Evolutionary conservation across 2,113 vertebrate species (phyloP).

Genomic region (Serinus canaria): DNA sequence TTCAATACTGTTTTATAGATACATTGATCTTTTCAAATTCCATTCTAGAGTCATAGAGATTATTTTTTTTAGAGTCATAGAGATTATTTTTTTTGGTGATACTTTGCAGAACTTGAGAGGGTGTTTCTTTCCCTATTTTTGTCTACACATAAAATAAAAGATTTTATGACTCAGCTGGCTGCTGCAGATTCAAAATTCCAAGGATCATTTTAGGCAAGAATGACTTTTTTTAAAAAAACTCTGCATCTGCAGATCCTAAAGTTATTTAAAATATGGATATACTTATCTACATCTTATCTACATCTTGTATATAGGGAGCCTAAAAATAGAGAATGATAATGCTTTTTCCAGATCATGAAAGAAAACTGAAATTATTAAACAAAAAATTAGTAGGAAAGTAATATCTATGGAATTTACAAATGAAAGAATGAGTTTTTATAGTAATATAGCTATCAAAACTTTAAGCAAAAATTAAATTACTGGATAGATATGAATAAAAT

Average conservation of each 20-base stretch:
- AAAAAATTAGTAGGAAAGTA: background rate
- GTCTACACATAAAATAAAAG: background rate
- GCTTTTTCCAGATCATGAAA: background rate
- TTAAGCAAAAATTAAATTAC: background rate
- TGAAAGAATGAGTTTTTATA: background rate
- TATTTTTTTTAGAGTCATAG: background rate
- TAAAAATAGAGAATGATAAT: background rate
- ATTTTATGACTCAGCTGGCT: background rate
- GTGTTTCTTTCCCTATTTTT: background rate
- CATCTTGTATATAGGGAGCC: rapidly evolving
- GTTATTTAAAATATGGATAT: background rate
- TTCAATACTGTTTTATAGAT: background rate
- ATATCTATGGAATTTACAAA: background rate
- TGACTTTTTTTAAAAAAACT: background rate
- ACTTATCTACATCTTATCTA: rapidly evolving
- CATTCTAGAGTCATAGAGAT: background rate
- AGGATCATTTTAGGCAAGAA: background rate
- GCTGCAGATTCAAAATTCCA: background rate
- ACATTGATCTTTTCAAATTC: background rate
- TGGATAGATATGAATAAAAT: background rate
- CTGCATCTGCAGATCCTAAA: background rate
- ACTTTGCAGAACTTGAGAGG: background rate
- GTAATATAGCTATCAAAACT: background rate
- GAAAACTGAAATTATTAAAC: background rate
- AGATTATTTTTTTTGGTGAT: background rate